Conservation (phyloP, 2,888 invertebrate genomes). For the Rhodophaea formosa region DNA sequence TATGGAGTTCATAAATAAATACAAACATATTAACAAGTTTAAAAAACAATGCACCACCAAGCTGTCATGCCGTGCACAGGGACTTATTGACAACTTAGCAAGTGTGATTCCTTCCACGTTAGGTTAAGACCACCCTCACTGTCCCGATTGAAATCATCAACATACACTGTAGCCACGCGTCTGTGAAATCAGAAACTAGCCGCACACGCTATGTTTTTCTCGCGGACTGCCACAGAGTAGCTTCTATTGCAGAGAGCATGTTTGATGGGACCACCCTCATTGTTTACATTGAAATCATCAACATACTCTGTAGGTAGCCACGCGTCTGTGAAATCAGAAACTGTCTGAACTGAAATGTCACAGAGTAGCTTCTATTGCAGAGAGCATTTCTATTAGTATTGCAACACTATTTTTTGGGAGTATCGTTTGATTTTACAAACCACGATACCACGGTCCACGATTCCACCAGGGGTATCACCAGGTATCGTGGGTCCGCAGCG, state of each 20-base stretch:
- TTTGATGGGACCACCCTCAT: not conserved
- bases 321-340: not conserved
- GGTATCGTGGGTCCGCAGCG: no score
- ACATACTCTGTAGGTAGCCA: not conserved
- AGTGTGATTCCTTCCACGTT: not conserved
- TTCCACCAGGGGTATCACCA: no score
- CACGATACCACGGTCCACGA: no score
- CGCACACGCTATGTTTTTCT: conserved; percentile 11
- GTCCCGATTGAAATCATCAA: not conserved
- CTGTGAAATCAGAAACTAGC: conserved; percentile 14
- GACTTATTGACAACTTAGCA: not conserved
- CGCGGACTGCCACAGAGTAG: not conserved
- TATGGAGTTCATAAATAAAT: no score
- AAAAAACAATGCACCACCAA: no score
- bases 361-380: no score
- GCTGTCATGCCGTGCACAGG: not conserved
- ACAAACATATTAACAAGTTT: no score
- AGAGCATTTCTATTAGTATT: no score
- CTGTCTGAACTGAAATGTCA: not conserved
- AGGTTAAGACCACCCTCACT: not conserved
- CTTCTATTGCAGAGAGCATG: not conserved
- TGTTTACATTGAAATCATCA: not conserved
- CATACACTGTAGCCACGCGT: conserved; percentile 3
- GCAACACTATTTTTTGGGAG: no score
- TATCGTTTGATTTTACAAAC: no score